phyloP scores from a whole-genome alignment of 2,113 vertebrate species.

The Tychaedon coryphoeus region DNA sequence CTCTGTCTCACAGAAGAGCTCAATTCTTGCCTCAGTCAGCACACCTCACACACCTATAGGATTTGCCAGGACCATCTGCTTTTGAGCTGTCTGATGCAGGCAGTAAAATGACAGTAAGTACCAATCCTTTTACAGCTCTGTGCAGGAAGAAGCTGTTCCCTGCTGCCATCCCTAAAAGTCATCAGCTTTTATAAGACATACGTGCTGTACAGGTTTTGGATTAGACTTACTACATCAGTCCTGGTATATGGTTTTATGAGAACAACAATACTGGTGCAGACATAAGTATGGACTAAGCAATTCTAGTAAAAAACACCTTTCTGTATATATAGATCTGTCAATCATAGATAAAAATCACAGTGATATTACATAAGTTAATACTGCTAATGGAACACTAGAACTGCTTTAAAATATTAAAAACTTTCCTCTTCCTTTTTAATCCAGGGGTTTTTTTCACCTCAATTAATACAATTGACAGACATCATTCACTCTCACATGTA shows the following conservation, averaged over 20 bases:
- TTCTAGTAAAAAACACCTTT: neutral
- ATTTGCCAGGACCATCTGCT: neutral
- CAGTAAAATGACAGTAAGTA: neutral
- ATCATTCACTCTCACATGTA: neutral
- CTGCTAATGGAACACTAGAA: neutral
- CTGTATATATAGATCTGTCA: neutral
- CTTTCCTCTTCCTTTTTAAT: neutral
- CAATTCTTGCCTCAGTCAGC: neutral
- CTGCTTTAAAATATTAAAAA: neutral
- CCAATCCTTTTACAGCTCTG: neutral
- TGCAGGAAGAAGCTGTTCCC: neutral
- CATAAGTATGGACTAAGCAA: neutral
- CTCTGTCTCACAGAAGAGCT: neutral
- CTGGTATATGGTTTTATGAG: neutral
- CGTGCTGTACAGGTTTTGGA: neutral
- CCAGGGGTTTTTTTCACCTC: neutral
- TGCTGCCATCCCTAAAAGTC: neutral
- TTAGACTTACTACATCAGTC: neutral
- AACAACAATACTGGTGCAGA: neutral
- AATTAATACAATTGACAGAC: neutral
- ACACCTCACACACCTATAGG: neutral
- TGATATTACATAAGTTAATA: neutral
- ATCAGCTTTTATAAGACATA: neutral
- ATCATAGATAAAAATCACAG: neutral
- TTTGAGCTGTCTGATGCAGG: neutral